These are phyloP conservation scores for Bellardia pandia DNA, from an alignment of 2,888 invertebrate genomes.

Conservation along the genomic window DNA sequence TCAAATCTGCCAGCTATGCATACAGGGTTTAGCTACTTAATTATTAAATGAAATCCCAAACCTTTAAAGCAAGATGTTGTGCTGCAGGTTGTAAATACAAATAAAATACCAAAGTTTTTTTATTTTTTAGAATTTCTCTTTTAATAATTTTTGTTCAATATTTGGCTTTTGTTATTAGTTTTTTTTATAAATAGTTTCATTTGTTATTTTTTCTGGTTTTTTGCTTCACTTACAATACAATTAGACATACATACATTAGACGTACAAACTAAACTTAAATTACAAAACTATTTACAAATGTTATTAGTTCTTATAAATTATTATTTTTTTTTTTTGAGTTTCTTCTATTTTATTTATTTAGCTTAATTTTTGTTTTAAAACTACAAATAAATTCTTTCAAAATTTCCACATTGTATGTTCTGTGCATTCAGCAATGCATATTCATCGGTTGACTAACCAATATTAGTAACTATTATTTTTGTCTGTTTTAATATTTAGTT, in stretches of 20 bases:
- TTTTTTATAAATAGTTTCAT: conserved; percentile 63
- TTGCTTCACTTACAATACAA: conserved; percentile 57
- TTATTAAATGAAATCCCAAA: too few species aligned
- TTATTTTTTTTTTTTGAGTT: conserved; percentile 4
- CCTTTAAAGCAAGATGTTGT: too few species aligned
- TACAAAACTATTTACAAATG: conserved; percentile 60
- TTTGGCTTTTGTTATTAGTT: conserved; percentile 66
- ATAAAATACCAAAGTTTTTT: conserved; percentile 46
- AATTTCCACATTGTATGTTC: conserved; percentile 6
- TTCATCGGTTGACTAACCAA: conserved; percentile 17
- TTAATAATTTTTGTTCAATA: conserved; percentile 66
- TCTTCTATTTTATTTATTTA: conserved; percentile 35
- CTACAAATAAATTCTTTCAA: conserved; percentile 54
- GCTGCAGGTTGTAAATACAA: neutral
- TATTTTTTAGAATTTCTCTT: conserved; percentile 44
- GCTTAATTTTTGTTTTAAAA: conserved; percentile 21
- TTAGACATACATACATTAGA: conserved; percentile 59
- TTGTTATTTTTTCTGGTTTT: conserved; percentile 41
- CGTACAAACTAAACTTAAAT: conserved; percentile 61
- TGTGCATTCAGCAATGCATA: neutral
- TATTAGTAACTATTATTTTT: conserved; percentile 61
- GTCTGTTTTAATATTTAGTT: conserved; percentile 14
- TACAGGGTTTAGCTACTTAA: too few species aligned
- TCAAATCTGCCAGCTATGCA: too few species aligned
- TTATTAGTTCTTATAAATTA: neutral